Conservation (phyloP, 2,888 invertebrate species). For the Hydraecia micacea region DNA sequence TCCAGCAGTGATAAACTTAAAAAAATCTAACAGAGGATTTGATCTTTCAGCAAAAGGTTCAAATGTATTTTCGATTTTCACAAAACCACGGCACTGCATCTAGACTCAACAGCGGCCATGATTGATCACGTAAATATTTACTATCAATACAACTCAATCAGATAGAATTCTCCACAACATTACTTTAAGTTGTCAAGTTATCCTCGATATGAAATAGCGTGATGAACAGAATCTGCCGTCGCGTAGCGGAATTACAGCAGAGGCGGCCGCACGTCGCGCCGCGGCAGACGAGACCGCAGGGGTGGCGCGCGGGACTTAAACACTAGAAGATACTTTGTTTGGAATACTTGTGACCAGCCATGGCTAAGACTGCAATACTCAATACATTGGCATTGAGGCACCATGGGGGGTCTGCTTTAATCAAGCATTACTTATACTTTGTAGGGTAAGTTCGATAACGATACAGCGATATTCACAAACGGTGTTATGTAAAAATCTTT, state of each 20-base stretch:
- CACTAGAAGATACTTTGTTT: neutral
- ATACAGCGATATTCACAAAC: neutral
- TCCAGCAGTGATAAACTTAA: neutral
- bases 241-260: conserved; percentile 28
- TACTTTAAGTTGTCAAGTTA: conserved; percentile 48
- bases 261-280: conserved; percentile 22
- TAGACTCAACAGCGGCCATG: neutral
- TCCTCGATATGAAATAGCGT: conserved; percentile 39
- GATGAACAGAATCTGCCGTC: conserved; percentile 42
- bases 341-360: neutral
- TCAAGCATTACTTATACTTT: neutral
- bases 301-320: neutral
- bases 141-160: conserved; percentile 24
- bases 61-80: neutral
- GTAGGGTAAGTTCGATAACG: no score
- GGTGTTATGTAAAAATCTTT: neutral
- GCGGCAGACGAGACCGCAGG: conserved; percentile 22
- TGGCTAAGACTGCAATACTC: neutral
- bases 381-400: neutral
- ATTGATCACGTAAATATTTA: conserved; percentile 2
- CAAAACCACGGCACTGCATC: no score
- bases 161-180: conserved; percentile 16
- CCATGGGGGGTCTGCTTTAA: neutral
- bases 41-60: neutral
- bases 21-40: neutral